Evolutionary conservation across 2,797 vertebrate species (phyloP).

Genomic region (Poecile montanus): DNA sequence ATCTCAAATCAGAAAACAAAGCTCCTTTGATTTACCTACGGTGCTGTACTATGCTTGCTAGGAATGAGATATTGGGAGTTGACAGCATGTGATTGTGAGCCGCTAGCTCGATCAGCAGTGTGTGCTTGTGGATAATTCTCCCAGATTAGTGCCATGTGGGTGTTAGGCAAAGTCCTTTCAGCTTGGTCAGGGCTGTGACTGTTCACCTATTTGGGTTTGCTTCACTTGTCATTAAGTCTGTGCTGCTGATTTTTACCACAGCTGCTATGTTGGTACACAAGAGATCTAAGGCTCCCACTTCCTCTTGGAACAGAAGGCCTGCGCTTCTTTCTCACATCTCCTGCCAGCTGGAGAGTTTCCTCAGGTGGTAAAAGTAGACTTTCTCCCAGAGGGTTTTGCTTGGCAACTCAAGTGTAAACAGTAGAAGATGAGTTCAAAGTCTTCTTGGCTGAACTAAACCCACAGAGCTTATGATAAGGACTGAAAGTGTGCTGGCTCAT

Average conservation of each 20-base stretch:
- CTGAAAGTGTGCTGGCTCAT: background rate
- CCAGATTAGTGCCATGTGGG: background rate
- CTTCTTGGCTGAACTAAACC: background rate
- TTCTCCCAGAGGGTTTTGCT: constrained; percentile 39
- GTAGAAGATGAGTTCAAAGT: constrained; percentile 27
- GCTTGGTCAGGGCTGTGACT: background rate
- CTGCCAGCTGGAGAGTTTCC: constrained; percentile 27
- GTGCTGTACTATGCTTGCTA: background rate
- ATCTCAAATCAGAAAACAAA: background rate
- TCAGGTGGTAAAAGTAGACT: constrained; percentile 34
- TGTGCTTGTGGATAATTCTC: background rate
- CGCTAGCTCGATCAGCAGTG: fast-evolving
- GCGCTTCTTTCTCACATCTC: background rate
- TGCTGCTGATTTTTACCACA: background rate
- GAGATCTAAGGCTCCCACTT: background rate
- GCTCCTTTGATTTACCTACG: background rate
- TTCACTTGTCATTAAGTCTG: background rate
- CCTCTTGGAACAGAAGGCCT: background rate
- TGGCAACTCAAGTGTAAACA: constrained; percentile 9
- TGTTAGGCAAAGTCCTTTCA: background rate
- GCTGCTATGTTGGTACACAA: background rate
- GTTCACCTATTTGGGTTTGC: background rate
- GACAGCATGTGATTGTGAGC: fast-evolving
- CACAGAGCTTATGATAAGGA: background rate
- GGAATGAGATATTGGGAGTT: background rate